phyloP scores from a whole-genome alignment of 2,797 vertebrate species.

The Cossypha heuglini region DNA sequence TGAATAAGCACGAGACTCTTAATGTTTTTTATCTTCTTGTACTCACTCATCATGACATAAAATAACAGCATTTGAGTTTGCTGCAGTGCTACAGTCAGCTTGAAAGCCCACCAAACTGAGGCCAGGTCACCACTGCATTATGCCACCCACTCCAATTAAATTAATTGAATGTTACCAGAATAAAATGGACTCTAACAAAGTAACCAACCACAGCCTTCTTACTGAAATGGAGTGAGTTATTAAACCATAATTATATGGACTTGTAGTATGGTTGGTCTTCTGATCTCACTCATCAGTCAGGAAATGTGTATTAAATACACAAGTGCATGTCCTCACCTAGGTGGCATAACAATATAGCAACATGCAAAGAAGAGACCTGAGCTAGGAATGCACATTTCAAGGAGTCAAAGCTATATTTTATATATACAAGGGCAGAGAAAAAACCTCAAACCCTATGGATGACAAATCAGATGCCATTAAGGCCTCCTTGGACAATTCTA shows the following conservation, averaged over 20 bases:
- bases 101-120: not conserved
- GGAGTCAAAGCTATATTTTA: not conserved
- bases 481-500: not conserved
- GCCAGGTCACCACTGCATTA: not conserved
- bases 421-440: not conserved
- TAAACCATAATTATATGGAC: not conserved
- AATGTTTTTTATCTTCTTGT: not conserved
- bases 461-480: not conserved
- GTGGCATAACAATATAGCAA: not conserved
- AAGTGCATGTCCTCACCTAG: not conserved
- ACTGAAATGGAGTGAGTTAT: not conserved
- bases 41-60: not conserved
- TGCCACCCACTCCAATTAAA: not conserved
- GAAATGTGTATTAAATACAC: not conserved
- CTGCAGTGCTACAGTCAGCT: not conserved
- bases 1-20: not conserved
- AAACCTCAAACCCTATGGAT: not conserved
- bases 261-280: not conserved
- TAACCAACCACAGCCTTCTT: not conserved
- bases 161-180: not conserved
- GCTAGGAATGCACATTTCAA: not conserved
- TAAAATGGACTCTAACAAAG: not conserved
- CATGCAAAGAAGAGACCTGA: not conserved
- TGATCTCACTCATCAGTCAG: not conserved
- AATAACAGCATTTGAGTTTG: not conserved